Percentiles rank a stretch among this genome's conserved stretches.
Evolutionary conservation across 1,140 invertebrate species (phyloP).

Genomic region (Cyrtorhinus lividipennis): DNA sequence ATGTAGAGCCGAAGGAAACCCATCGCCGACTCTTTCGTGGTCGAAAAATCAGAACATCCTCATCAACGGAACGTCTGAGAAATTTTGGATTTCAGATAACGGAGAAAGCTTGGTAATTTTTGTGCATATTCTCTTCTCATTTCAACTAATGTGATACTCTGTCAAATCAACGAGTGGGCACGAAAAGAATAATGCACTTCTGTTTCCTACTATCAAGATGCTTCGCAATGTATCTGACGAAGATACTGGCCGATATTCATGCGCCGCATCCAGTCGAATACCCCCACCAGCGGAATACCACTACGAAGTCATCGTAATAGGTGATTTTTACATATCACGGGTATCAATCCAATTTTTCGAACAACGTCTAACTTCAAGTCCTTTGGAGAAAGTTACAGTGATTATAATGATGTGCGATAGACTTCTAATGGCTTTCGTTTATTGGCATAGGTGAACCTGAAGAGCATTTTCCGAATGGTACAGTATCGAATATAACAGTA

Average conservation of each 20-base stretch:
- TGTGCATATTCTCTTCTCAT: not conserved
- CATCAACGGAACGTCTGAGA: not conserved
- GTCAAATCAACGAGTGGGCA: not conserved
- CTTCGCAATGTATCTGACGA: not conserved
- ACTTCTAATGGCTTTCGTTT: not conserved
- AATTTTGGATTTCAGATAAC: not conserved
- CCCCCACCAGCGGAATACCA: not conserved
- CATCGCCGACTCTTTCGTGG: slow-evolving; percentile 8
- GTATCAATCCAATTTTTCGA: no score
- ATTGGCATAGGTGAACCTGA: not conserved
- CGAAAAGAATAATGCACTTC: no score
- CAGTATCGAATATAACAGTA: not conserved
- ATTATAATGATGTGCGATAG: not conserved
- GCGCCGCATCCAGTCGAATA: not conserved
- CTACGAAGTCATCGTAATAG: not conserved
- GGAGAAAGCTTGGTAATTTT: not conserved
- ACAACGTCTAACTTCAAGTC: not conserved
- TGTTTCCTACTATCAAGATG: no score
- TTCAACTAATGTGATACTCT: not conserved
- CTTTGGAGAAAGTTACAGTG: not conserved
- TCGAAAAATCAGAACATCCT: not conserved
- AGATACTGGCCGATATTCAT: not conserved
- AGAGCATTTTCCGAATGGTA: not conserved
- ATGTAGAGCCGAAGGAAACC: slow-evolving; percentile 12
- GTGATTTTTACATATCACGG: no score